Evolutionary conservation across 2,888 invertebrate species (phyloP), one percentile per base, ranked within the genome.

Genomic region (Trichacis sp.): DNA sequence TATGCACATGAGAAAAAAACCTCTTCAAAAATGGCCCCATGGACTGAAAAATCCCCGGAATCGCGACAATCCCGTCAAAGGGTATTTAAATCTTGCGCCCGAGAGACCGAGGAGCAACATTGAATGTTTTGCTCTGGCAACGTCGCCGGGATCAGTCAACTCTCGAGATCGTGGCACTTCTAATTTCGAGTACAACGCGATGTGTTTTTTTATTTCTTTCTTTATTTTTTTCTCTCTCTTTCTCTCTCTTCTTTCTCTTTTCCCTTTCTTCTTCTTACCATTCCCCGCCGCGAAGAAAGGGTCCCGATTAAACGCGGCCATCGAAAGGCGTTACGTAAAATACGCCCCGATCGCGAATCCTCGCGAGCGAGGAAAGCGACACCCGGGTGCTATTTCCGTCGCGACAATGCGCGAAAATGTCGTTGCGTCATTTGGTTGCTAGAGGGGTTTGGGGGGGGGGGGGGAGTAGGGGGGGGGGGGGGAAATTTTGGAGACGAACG

Each of bases 1-100:
- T 24, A 8, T 24, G 24, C 24, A 5, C 8, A 8, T 24, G 8
- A 24, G 24, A 24, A 24, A 24, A n/a, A n/a, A n/a, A n/a, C n/a
- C n/a, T n/a, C n/a, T n/a, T n/a, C n/a, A n/a, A n/a, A n/a, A n/a
- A n/a, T n/a, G n/a, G n/a, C n/a, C n/a, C n/a, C n/a, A 24, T 3
- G 24, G 24, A 3, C 3, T 5, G 24, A 24, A 8, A 24, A 24
- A 24, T 5, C 8, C 24, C 24, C 24, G 8, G 24, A 24, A 24
- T 3, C 24, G 24, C 24, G 24, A 24, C 24, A 24, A 24, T 24
- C 24, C 4, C 24, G 11, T 3, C 11, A 33, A 20, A 48, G 30
- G 48, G 48, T 30, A 48, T 48, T 48, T 48, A 49, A 38, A 49
- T 38, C 49, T 49, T 49, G 30, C 49, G 49, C 17, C 48, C 20